phyloP scores from a whole-genome alignment of 2,113 vertebrate species.

The Strigops habroptila region DNA sequence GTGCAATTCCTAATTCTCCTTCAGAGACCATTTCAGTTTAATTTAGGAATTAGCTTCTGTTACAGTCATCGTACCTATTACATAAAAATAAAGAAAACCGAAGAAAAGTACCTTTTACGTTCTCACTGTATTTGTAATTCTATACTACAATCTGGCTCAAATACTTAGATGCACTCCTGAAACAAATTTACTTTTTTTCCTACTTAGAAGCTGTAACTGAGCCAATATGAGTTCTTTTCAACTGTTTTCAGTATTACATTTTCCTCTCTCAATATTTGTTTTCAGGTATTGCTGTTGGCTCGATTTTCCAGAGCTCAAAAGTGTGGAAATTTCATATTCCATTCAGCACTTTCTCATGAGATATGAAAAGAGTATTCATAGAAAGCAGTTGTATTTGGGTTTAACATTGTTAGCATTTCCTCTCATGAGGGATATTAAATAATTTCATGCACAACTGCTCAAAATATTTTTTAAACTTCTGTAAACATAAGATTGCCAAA shows the following conservation, averaged over 20 bases:
- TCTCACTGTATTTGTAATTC: neutral
- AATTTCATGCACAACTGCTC: constrained; percentile 77
- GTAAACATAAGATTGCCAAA: constrained; percentile 75
- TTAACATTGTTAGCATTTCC: constrained; percentile 75
- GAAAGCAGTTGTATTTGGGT: constrained; percentile 65
- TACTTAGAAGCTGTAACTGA: neutral
- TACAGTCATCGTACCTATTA: neutral
- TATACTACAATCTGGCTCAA: neutral
- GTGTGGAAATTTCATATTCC: constrained; percentile 66
- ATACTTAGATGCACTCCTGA: neutral
- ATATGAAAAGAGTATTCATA: constrained; percentile 69
- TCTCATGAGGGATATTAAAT: constrained; percentile 79
- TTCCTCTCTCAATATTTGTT: neutral
- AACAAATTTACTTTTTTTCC: neutral
- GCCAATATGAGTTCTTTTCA: neutral
- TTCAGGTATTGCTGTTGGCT: constrained; percentile 6
- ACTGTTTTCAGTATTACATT: neutral
- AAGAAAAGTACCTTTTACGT: neutral
- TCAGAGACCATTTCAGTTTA: neutral
- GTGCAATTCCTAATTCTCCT: neutral
- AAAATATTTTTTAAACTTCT: constrained; percentile 76
- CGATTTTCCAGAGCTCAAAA: constrained; percentile 41
- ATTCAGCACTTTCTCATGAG: constrained; percentile 71
- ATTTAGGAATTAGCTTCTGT: neutral
- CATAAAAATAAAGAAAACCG: neutral